Percentiles rank a stretch among this genome's conserved stretches.
Conservation (phyloP, 2,888 invertebrate genomes). For the Patella depressa region DNA sequence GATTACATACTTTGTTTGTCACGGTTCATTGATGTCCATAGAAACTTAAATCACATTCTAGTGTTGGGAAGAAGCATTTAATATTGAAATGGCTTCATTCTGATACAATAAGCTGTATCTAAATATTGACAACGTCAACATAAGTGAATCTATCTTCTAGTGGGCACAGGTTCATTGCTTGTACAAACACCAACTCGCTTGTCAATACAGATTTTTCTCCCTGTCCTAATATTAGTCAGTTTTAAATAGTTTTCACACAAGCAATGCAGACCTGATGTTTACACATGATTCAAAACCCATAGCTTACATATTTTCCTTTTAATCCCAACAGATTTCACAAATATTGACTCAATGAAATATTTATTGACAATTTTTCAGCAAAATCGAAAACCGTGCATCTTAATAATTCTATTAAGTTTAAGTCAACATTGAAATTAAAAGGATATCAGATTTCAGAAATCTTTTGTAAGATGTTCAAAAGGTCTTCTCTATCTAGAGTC, state of each 20-base stretch:
- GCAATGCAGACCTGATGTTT: not conserved
- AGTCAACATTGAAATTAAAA: not conserved
- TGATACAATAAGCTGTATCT: conserved; percentile 1
- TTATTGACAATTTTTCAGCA: not conserved
- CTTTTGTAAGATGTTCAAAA: no score
- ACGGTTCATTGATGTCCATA: not conserved
- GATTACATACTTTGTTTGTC: no score
- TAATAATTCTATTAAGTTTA: not conserved
- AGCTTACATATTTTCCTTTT: conserved; percentile 7
- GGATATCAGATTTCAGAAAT: no score
- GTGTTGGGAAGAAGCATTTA: not conserved
- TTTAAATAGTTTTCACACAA: conserved; percentile 10
- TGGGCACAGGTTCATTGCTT: conserved; percentile 2
- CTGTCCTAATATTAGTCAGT: not conserved
- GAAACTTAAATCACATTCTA: conserved; percentile 1
- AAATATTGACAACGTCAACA: conserved; percentile 1
- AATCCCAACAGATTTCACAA: conserved; percentile 6
- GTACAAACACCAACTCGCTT: not conserved
- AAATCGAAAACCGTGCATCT: no score
- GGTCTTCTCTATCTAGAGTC: no score
- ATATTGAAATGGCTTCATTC: not conserved
- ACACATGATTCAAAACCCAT: not conserved
- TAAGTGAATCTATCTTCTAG: not conserved
- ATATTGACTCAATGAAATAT: conserved; percentile 7
- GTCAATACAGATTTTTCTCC: not conserved